A percentile compares a stretch with the other conserved stretches of the same genome.
phyloP scores from a whole-genome alignment of 2,797 vertebrate genomes.

The Nyctibius grandis region DNA sequence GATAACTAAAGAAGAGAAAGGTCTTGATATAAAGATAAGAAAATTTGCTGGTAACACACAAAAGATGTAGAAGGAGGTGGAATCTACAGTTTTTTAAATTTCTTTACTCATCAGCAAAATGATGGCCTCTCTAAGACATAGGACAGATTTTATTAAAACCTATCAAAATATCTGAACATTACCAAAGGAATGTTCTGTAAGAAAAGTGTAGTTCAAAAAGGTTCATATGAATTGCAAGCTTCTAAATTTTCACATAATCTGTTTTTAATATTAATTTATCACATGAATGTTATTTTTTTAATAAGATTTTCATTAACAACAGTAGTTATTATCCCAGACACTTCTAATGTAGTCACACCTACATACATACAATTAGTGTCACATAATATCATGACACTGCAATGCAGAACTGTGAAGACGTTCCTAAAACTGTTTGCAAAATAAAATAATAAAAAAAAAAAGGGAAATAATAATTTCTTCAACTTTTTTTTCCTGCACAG shows the following conservation, averaged over 20 bases:
- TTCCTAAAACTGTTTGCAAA: background rate
- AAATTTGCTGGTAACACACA: background rate
- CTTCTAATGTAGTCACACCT: background rate
- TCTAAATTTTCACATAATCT: background rate
- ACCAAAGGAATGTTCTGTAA: background rate
- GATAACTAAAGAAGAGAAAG: background rate
- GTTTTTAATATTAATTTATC: background rate
- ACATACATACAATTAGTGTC: background rate
- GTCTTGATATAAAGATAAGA: conserved; percentile 3
- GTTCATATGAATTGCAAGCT: background rate
- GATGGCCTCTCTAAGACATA: conserved; percentile 1
- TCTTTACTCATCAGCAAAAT: background rate
- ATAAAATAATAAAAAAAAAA: background rate
- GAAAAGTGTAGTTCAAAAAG: background rate
- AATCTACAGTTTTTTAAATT: background rate
- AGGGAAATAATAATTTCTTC: too few relatives aligned
- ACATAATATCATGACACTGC: background rate
- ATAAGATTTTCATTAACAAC: background rate
- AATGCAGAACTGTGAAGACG: background rate
- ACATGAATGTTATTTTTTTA: background rate
- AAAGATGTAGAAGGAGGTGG: background rate
- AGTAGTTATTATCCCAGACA: background rate
- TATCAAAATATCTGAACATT: background rate
- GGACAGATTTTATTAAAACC: background rate
- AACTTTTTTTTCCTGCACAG: background rate